These are phyloP conservation scores for Anser cygnoides DNA, from an alignment of 2,113 vertebrate species.

Conservation along the genomic window DNA sequence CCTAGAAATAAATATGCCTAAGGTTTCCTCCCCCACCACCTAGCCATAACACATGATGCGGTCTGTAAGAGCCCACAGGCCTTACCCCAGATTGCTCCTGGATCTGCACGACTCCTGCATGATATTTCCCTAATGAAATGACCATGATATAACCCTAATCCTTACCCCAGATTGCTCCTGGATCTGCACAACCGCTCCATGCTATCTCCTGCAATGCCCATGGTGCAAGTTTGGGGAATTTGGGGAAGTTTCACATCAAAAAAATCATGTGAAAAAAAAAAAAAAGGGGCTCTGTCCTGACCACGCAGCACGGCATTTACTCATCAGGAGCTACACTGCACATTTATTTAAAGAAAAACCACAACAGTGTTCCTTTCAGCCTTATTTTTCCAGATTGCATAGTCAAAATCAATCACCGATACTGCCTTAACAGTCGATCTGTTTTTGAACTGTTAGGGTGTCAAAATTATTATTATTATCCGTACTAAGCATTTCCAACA, in stretches of 20 bases:
- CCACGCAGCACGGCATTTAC: not conserved
- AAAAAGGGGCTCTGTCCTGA: not conserved
- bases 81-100: not conserved
- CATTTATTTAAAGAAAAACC: not conserved
- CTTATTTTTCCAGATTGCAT: not conserved
- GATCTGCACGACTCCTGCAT: not conserved
- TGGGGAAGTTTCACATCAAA: not conserved
- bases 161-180: not conserved
- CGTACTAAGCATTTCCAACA: not conserved
- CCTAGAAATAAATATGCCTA: not conserved
- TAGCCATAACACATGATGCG: not conserved
- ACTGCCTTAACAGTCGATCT: not conserved
- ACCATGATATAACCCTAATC: too few relatives aligned
- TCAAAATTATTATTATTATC: not conserved
- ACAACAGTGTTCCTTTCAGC: not conserved
- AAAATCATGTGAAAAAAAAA: not conserved
- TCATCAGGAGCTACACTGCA: not conserved
- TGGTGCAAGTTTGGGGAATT: accelerated
- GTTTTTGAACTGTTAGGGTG: not conserved
- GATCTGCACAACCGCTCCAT: not conserved
- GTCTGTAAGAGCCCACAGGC: not conserved
- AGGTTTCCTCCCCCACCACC: not conserved
- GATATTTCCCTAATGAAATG: not conserved
- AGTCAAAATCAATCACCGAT: not conserved
- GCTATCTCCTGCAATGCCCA: not conserved